A percentile compares a stretch with the other conserved stretches of the same genome.
Conservation (phyloP, 2,888 invertebrate genomes). For the Pachydiplax longipennis region DNA sequence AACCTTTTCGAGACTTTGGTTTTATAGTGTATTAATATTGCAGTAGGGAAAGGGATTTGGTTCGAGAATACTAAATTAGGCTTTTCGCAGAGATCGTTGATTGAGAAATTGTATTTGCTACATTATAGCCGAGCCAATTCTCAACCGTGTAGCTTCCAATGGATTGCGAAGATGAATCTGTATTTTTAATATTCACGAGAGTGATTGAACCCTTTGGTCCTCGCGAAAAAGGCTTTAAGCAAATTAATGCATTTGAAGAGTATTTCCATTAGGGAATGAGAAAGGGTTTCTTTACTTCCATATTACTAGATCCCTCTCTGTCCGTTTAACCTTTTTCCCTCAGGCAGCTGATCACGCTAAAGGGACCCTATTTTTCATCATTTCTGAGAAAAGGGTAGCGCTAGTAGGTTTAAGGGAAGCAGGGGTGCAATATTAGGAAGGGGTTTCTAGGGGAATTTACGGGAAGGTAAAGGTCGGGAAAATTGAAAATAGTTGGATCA, state of each 20-base stretch:
- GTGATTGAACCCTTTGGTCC: neutral
- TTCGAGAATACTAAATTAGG: too few relatives aligned
- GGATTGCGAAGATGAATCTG: neutral
- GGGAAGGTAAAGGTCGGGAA: neutral
- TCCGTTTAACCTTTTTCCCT: neutral
- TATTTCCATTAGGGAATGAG: constrained; percentile 43
- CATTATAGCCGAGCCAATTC: too few relatives aligned
- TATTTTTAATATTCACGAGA: neutral
- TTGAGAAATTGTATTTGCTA: too few relatives aligned
- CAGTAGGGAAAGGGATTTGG: too few relatives aligned
- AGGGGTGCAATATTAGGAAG: constrained; percentile 3
- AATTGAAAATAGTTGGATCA: too few relatives aligned
- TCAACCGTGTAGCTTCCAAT: neutral
- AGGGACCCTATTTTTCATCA: neutral
- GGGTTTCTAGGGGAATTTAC: neutral
- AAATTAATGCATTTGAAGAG: constrained; percentile 42
- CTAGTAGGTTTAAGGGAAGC: neutral
- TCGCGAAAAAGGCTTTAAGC: constrained; percentile 9
- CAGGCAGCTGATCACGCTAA: neutral
- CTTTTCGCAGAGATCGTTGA: too few relatives aligned
- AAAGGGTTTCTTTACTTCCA: constrained; percentile 11
- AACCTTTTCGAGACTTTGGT: too few relatives aligned
- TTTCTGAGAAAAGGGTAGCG: neutral
- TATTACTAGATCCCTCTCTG: constrained; percentile 5
- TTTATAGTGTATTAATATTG: too few relatives aligned